Conservation (phyloP, 2,888 invertebrate species). For the Ditula angustiorana region DNA sequence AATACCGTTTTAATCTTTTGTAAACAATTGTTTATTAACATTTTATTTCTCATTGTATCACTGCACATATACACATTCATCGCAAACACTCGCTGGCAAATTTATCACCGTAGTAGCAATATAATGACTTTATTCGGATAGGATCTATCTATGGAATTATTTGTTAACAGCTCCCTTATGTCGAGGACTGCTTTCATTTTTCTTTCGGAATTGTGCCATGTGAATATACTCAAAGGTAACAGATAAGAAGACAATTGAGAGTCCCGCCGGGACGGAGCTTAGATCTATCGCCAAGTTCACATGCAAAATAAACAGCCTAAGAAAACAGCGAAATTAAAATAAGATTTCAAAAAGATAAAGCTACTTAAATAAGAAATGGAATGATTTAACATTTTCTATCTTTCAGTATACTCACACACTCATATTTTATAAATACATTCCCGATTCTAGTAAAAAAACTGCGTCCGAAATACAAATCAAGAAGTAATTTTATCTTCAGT, state of each 20-base stretch:
- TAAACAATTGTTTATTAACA: slow-evolving; percentile 87
- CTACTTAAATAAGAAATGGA: slow-evolving; percentile 76
- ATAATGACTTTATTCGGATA: slow-evolving; percentile 80
- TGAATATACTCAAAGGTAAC: slow-evolving; percentile 80
- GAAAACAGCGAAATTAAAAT: slow-evolving; percentile 72
- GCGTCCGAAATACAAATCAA: slow-evolving; percentile 69
- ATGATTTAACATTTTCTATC: slow-evolving; percentile 77
- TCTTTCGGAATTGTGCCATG: slow-evolving; percentile 77
- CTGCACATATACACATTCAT: slow-evolving; percentile 77
- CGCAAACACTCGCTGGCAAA: slow-evolving; percentile 73
- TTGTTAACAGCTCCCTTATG: slow-evolving; percentile 64
- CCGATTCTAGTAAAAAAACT: slow-evolving; percentile 66
- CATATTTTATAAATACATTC: slow-evolving; percentile 65
- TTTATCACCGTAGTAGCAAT: slow-evolving; percentile 73
- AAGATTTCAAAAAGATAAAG: slow-evolving; percentile 64
- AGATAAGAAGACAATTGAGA: slow-evolving; percentile 57
- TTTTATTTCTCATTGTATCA: slow-evolving; percentile 82
- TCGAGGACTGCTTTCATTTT: slow-evolving; percentile 81
- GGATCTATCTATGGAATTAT: slow-evolving; percentile 78
- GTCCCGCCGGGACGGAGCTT: slow-evolving; percentile 58
- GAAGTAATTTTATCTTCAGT: slow-evolving; percentile 76
- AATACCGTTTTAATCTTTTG: slow-evolving; percentile 79
- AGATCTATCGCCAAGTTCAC: slow-evolving; percentile 61
- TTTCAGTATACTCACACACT: slow-evolving; percentile 81
- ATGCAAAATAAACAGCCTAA: slow-evolving; percentile 73